Evolutionary conservation across 1,140 invertebrate species (phyloP), one percentile per base, ranked within the genome.

Genomic region (Neodiprion pinetum): DNA sequence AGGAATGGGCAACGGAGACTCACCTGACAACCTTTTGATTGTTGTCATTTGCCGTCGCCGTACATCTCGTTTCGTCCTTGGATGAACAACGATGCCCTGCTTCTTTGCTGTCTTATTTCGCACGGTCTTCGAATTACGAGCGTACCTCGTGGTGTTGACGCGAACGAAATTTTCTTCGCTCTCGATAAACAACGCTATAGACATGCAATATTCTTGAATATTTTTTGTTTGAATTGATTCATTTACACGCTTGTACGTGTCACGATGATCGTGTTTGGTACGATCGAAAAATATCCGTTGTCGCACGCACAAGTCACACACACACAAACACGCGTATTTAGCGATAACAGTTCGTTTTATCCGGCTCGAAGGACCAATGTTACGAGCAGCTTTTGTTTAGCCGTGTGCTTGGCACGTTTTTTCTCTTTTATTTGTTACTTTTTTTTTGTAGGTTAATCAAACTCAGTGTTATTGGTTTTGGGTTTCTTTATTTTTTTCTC

Each of bases 271-370:
- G 70, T 48, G 70, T 48, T 71, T 8, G 70, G 17, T 71, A 21
- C 47, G 70, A 71, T n/a, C 70, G 70, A 71, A n/a, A 71, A 17
- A 10, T 9, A 7, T 10, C 61, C 70, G 47, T n/a, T 8, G 21
- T 48, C 70, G 47, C 70, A 71, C 70, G 70, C 70, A 71, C 70
- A 50, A 8, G 70, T 21, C 70, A 71, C 40, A 21, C 70, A 48
- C 23, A 49, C 68, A 8, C 68, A 70, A 28, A 70, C 7, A 28
- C 8, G n/a, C 17, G 17, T 68, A 23, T 68, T 17, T 23, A 68
- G 10, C 67, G 9, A 1, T 17, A 17, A 9, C 40, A 68, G 67
- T 17, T 23, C 40, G 10, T 9, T 68, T 23, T 23, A 68, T 68
- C 67, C n/a, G 67, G 21, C 68, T 70, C 68, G 68, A 70, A 70